Conservation (phyloP, 2,113 vertebrate genomes). For the Chrysemys picta region DNA sequence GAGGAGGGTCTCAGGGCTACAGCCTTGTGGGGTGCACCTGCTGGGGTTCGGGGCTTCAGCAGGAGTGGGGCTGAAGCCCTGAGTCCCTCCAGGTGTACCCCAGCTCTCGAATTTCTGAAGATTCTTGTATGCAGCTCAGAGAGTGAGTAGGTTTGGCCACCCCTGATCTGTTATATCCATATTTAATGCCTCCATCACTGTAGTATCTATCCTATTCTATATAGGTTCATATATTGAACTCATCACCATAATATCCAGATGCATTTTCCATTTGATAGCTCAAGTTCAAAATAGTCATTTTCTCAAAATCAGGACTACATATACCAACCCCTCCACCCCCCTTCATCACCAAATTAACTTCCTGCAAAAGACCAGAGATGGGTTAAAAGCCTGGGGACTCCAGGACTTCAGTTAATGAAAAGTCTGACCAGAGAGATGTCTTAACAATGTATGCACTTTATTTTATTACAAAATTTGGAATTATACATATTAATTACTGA, state of each 20-base stretch:
- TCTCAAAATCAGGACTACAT: neutral
- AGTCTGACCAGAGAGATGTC: neutral
- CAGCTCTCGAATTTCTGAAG: no score
- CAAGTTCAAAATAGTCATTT: neutral
- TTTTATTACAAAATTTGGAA: conserved; percentile 35
- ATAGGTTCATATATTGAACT: neutral
- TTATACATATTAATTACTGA: neutral
- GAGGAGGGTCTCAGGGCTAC: no score
- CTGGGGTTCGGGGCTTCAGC: no score
- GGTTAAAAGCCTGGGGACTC: neutral
- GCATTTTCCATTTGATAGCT: neutral
- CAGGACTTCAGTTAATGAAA: neutral
- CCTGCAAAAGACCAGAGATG: neutral
- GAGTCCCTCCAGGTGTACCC: no score
- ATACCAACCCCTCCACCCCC: neutral
- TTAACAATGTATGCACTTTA: neutral
- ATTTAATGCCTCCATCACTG: neutral
- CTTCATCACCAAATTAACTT: neutral
- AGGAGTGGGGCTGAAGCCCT: no score
- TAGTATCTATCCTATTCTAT: neutral
- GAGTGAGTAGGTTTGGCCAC: no score
- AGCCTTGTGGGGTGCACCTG: no score
- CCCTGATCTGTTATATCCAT: neutral
- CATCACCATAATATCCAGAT: neutral
- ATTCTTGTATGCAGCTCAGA: no score